phyloP scores from a whole-genome alignment of 2,113 vertebrate genomes.

The Gavialis gangeticus region DNA sequence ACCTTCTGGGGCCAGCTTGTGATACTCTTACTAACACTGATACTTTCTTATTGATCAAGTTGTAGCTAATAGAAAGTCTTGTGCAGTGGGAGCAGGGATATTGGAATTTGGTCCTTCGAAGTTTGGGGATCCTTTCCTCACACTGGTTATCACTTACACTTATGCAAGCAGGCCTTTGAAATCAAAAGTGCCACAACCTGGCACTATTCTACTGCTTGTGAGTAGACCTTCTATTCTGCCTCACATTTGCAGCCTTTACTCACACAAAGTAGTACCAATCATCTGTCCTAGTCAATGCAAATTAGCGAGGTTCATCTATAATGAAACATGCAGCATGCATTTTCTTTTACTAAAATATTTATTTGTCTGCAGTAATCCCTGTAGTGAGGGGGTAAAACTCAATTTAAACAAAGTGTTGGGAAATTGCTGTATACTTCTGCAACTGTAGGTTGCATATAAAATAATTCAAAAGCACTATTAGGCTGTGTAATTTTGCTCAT shows the following conservation, averaged over 20 bases:
- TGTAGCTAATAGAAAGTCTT: neutral
- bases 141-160: neutral
- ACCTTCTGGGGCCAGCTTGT: neutral
- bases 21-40: neutral
- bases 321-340: slow-evolving; percentile 16
- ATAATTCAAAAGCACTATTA: slow-evolving; percentile 75
- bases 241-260: slow-evolving; percentile 32
- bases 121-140: neutral
- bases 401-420: slow-evolving; percentile 52
- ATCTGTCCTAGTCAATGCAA: slow-evolving; percentile 29
- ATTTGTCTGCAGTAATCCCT: slow-evolving; percentile 43
- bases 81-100: neutral
- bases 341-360: slow-evolving; percentile 37
- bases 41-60: neutral
- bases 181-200: neutral
- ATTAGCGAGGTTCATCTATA: slow-evolving; percentile 9
- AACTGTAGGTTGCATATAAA: slow-evolving; percentile 62
- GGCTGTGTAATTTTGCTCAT: slow-evolving; percentile 74
- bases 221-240: slow-evolving; percentile 1
- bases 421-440: slow-evolving; percentile 59
- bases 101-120: neutral
- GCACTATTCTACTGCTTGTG: neutral
- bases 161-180: neutral
- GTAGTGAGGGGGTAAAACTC: slow-evolving; percentile 46
- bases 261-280: slow-evolving; percentile 5